Evolutionary conservation across 2,888 invertebrate genomes (phyloP), one percentile per base, ranked within the genome.

Genomic region (Polia nebulosa): DNA sequence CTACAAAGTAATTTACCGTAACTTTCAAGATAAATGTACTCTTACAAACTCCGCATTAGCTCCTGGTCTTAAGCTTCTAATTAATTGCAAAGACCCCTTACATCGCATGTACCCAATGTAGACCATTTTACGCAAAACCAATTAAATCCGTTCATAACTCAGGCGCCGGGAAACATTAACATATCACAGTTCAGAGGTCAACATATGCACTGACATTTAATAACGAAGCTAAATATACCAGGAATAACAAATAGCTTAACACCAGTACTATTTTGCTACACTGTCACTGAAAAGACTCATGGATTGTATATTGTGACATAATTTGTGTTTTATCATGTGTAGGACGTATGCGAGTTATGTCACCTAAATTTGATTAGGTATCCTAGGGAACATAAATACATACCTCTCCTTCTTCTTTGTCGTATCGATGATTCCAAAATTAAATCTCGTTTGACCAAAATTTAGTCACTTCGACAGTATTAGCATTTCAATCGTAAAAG

Each of bases 101-200:
- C 25, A 47, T 45, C 1, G 25, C 25, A 17, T 1, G 11, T 52
- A 29, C 6, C 13, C 9, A 13, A 20, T 45, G 39, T 34, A 59
- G 34, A 49, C 29, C n/a, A 44, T 53, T 78, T 56, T 56, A 60
- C 56, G 59, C 79, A 73, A 60, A 77, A 32, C 39, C 62, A 76
- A 76, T 76, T 74, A 74, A 76, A 58, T 57, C 47, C 1, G 60
- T 58, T 41, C 47, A 57, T 76, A 76, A 79, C 52, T 76, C 80
- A 65, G 17, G 34, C 55, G 9, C 41, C 57, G 27, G 47, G 65
- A 36, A 74, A 79, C 75, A 76, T 79, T 74, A 74, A 74, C 80
- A 76, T 79, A 76, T 73, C 56, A 58, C 32, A 44, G 75, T 61
- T 76, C 65, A 65, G 27, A 79, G 80, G 60, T 76, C 75, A 76